A percentile compares a stretch with the other conserved stretches of the same genome.
Evolutionary conservation across 2,797 vertebrate genomes (phyloP).

Genomic region (Lepilemur septentrionalis): DNA sequence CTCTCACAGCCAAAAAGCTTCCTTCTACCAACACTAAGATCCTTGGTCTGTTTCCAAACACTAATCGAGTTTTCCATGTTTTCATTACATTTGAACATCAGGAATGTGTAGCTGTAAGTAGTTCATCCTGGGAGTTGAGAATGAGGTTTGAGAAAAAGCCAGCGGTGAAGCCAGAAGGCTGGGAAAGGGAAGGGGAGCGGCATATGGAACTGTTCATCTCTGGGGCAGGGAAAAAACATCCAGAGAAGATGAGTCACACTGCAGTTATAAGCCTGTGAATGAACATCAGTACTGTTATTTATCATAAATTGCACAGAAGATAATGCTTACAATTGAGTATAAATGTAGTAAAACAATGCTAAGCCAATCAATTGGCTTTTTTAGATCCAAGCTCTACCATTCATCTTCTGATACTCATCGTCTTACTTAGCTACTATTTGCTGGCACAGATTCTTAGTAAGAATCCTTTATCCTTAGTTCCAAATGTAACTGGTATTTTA

Average conservation of each 20-base stretch:
- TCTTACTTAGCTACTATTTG: background rate
- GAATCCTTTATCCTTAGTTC: background rate
- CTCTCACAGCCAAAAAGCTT: background rate
- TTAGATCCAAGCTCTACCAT: background rate
- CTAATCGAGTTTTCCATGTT: background rate
- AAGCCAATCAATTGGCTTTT: background rate
- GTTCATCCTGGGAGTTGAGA: background rate
- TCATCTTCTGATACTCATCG: background rate
- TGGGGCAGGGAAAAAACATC: background rate
- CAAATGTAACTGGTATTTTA: background rate
- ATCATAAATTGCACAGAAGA: background rate
- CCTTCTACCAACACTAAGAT: background rate
- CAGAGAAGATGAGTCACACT: background rate
- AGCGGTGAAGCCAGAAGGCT: background rate
- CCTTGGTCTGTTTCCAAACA: background rate
- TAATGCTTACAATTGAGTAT: background rate
- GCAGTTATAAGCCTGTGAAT: background rate
- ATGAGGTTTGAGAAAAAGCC: background rate
- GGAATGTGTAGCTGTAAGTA: background rate
- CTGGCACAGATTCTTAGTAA: background rate
- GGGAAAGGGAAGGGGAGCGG: background rate
- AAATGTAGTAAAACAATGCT: background rate
- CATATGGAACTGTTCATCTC: background rate
- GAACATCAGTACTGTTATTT: background rate
- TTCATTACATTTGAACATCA: background rate